Evolutionary conservation across 2,113 vertebrate genomes (phyloP), one percentile per base, ranked within the genome.

Genomic region (Zosterops japonicus): DNA sequence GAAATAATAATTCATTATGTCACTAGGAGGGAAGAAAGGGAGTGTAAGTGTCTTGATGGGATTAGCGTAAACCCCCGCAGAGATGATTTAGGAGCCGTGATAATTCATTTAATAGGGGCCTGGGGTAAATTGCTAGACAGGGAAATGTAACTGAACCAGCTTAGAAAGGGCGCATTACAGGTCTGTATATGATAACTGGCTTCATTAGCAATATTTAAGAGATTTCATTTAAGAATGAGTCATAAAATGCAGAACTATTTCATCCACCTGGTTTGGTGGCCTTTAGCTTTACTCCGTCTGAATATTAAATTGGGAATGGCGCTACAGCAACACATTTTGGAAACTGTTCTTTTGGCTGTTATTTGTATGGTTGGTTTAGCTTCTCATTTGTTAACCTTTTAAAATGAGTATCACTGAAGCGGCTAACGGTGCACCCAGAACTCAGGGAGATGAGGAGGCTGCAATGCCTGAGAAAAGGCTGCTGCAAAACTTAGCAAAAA

Each of bases 341-440:
- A 98, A 98, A 97, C 95, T 96, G 97, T 98, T 98, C 97, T 98
- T 98, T 96, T 97, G 97, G 97, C 98, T 98, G 98, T 98, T 98
- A 98, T 98, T 98, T 97, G 98, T 98, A 98, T 98, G 98, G 98
- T 98, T 98, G 98, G 97, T 98, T 98, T 98, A 98, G 98, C 94
- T 98, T 97, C 98, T 97, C 97, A 90, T 98, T 98, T 98, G 98
- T 98, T 98, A 98, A 98, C 98, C 98, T 98, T 98, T 98, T 97
- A 94, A 98, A 98, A 98, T 97, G 97, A 97, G 80, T 96, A 96
- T 98, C 97, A 96, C 94, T 47, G 92, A 97, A 98, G 97, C 52
- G 52, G 95, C 94, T 97, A 97, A 93, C 74, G 5, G 94, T 95
- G 95, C 90, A 97, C 83, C 88, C 95, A 95, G 97, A 96, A 94